Conservation (phyloP, 2,113 vertebrate species). For the Onychostoma macrolepis region DNA sequence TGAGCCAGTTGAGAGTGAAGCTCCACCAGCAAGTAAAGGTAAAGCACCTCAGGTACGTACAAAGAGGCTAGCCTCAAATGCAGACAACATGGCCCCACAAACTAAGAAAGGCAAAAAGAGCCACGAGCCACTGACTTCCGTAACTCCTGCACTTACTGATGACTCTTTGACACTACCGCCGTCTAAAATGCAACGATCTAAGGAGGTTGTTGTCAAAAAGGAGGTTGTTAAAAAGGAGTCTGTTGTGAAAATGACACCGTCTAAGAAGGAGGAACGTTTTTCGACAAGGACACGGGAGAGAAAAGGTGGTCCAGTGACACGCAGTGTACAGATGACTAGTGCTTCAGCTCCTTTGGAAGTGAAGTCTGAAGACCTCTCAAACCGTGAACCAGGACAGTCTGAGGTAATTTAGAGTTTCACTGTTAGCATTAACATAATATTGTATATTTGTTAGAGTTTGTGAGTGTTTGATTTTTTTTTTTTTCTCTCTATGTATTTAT, state of each 20-base stretch:
- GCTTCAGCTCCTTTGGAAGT: slow-evolving; percentile 76
- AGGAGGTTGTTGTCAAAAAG: slow-evolving; percentile 78
- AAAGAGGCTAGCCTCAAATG: slow-evolving; percentile 76
- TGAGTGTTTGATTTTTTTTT: not conserved
- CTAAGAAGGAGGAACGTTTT: slow-evolving; percentile 88
- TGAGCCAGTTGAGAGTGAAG: slow-evolving; percentile 71
- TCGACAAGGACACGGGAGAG: slow-evolving; percentile 81
- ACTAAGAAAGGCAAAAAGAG: slow-evolving; percentile 82
- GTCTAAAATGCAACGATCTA: slow-evolving; percentile 83
- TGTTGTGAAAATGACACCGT: slow-evolving; percentile 64
- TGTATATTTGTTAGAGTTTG: not conserved
- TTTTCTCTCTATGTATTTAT: slow-evolving; percentile 4
- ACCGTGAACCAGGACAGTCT: slow-evolving; percentile 83
- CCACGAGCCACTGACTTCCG: slow-evolving; percentile 73
- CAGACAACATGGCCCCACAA: slow-evolving; percentile 70
- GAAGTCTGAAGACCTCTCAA: slow-evolving; percentile 78
- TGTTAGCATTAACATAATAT: not conserved
- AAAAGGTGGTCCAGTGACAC: slow-evolving; percentile 88
- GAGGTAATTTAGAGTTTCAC: slow-evolving; percentile 59
- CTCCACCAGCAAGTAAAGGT: slow-evolving; percentile 75
- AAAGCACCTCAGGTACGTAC: slow-evolving; percentile 70
- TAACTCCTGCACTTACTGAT: slow-evolving; percentile 51
- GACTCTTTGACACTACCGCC: slow-evolving; percentile 64
- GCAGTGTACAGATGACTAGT: slow-evolving; percentile 87
- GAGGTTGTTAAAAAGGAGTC: slow-evolving; percentile 79